phyloP scores from a whole-genome alignment of 2,888 invertebrate species.

The Agrotis exclamationis region DNA sequence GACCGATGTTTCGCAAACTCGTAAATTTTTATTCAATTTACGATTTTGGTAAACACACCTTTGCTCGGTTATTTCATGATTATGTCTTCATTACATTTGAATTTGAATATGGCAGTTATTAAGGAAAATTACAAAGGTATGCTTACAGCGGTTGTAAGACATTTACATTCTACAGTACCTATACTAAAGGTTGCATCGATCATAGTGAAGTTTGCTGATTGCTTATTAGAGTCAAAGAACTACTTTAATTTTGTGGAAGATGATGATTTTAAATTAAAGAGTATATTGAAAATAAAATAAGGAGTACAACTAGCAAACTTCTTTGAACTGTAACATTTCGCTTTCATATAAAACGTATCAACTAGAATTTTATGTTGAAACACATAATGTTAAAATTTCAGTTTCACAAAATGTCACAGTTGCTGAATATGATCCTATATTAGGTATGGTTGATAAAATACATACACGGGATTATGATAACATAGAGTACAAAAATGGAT shows the following conservation, averaged over 20 bases:
- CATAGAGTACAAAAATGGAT: conserved; percentile 25
- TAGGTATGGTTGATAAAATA: conserved; percentile 36
- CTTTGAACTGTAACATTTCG: conserved; percentile 36
- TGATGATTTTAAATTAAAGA: background rate
- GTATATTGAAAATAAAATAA: background rate
- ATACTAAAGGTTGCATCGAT: conserved; percentile 48
- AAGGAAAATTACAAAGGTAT: conserved; percentile 22
- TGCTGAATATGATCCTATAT: conserved; percentile 10
- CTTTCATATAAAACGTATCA: background rate
- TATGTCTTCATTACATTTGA: background rate
- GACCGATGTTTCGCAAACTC: conserved; percentile 48
- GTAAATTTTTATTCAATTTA: conserved; percentile 29
- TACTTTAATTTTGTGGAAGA: background rate
- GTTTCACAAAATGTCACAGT: conserved; percentile 36
- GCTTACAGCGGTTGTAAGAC: conserved; percentile 36
- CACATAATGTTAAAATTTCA: background rate
- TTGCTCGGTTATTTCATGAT: background rate
- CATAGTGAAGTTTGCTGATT: conserved; percentile 50
- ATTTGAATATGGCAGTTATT: background rate
- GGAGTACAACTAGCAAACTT: conserved; percentile 38
- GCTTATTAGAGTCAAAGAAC: background rate
- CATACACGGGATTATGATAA: conserved; percentile 33
- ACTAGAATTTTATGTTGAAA: background rate
- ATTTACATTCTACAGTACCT: conserved; percentile 56
- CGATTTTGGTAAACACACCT: conserved; percentile 45